A percentile compares a stretch with the other conserved stretches of the same genome.
These are phyloP conservation scores for Zygothrica quintamaculata DNA, from an alignment of 2,888 invertebrate genomes.

Conservation along the genomic window DNA sequence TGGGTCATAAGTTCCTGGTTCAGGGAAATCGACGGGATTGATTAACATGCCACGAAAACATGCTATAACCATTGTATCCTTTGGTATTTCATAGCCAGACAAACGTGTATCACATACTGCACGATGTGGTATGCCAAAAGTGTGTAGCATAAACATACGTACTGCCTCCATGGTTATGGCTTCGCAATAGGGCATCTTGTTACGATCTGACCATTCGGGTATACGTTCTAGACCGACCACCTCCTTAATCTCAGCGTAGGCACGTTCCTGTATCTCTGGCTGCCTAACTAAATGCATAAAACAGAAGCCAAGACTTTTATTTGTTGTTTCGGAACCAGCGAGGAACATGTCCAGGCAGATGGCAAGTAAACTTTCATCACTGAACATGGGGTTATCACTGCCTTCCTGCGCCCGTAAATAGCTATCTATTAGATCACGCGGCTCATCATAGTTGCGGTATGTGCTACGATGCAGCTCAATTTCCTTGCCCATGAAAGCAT, in stretches of 20 bases:
- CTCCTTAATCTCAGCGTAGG: conserved; percentile 91
- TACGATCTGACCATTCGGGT: conserved; percentile 89
- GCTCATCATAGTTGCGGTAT: conserved; percentile 86
- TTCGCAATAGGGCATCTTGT: conserved; percentile 92
- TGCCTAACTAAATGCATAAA: conserved; percentile 90
- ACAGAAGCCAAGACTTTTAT: conserved; percentile 91
- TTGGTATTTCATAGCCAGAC: conserved; percentile 90
- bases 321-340: conserved; percentile 94
- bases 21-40: conserved; percentile 88
- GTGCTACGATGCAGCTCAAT: conserved; percentile 89
- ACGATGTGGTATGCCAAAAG: conserved; percentile 92
- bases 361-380: conserved; percentile 91
- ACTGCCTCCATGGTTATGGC: conserved; percentile 91
- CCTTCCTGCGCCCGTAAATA: conserved; percentile 88
- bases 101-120: conserved; percentile 90
- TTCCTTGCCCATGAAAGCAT: conserved; percentile 90
- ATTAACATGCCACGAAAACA: conserved; percentile 90
- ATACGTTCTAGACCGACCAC: conserved; percentile 89
- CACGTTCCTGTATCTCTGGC: conserved; percentile 90
- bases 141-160: conserved; percentile 91
- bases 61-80: conserved; percentile 92
- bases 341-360: conserved; percentile 94
- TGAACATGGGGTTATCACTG: conserved; percentile 86
- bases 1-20: conserved; percentile 90
- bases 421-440: conserved; percentile 92